phyloP scores from a whole-genome alignment of 2,113 vertebrate species.

The Haplochromis burtoni region DNA sequence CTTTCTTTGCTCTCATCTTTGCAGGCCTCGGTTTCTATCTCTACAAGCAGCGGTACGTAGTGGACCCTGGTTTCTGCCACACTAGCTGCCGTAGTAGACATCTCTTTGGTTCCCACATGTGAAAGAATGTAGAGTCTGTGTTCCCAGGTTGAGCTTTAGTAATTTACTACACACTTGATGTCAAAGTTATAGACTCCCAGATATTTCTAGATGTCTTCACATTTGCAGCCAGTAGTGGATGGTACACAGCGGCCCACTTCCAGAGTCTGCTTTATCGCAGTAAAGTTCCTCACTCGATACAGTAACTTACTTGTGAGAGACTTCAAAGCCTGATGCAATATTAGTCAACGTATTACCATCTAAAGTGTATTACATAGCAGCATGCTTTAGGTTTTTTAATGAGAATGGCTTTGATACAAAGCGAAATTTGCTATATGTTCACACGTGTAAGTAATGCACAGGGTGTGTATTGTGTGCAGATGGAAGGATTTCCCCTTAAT shows the following conservation, averaged over 20 bases:
- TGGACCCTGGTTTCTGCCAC: not conserved
- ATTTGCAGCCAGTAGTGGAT: conserved; percentile 6
- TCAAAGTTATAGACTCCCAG: not conserved
- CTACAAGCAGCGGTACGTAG: conserved; percentile 92
- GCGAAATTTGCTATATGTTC: not conserved
- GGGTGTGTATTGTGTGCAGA: not conserved
- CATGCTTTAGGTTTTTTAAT: conserved; percentile 9
- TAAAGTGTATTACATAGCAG: not conserved
- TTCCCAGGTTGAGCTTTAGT: not conserved
- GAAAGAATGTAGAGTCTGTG: not conserved
- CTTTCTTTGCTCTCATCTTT: conserved; percentile 99
- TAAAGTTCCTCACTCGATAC: not conserved
- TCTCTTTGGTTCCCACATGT: not conserved
- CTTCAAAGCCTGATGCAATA: conserved; percentile 46
- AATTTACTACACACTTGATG: not conserved
- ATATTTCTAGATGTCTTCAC: not conserved
- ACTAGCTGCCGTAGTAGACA: not conserved
- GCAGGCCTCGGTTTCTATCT: conserved; percentile 99
- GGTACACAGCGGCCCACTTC: conserved; percentile 7
- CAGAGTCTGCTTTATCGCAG: not conserved
- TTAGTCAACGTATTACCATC: conserved; percentile 2
- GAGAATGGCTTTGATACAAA: not conserved
- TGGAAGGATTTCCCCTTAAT: not conserved
- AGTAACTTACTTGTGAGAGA: not conserved
- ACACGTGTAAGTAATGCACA: not conserved